phyloP scores from a whole-genome alignment of 1,140 invertebrate genomes.

The Hylaeus anthracinus region DNA sequence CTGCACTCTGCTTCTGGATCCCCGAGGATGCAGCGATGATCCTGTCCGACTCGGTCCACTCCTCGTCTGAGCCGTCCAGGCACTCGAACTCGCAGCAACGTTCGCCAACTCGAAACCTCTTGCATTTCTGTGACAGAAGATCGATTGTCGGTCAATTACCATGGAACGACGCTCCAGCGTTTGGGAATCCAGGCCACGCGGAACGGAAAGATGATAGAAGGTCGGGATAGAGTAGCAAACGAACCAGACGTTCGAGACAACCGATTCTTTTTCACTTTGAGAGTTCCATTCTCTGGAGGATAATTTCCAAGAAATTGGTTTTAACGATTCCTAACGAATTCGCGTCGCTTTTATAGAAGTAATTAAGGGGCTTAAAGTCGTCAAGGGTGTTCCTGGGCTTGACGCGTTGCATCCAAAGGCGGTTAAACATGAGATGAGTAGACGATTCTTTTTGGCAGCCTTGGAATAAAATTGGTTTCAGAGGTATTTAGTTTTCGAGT shows the following conservation, averaged over 20 bases:
- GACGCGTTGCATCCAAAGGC: not conserved
- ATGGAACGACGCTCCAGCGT: not conserved
- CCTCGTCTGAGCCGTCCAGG: slow-evolving; percentile 80
- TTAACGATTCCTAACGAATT: not conserved
- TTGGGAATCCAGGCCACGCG: not conserved
- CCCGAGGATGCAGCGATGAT: slow-evolving; percentile 64
- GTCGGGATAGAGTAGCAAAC: not conserved
- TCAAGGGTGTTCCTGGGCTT: not conserved
- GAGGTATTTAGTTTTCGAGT: no score
- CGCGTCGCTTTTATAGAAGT: not conserved
- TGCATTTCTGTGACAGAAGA: slow-evolving; percentile 84
- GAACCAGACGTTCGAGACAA: not conserved
- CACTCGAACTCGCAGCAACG: slow-evolving; percentile 90
- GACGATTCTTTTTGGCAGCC: no score
- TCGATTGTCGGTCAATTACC: slow-evolving; percentile 25
- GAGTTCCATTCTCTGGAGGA: not conserved
- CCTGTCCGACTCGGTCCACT: slow-evolving; percentile 71
- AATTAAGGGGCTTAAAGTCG: not conserved
- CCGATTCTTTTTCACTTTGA: not conserved
- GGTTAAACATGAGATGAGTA: not conserved
- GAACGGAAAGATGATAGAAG: not conserved
- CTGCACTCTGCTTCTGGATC: slow-evolving; percentile 15
- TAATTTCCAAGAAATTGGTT: not conserved
- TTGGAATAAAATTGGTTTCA: no score
- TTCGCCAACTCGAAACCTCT: slow-evolving; percentile 87